Base-by-base conservation (phyloP, 2,888 invertebrate genomes). In the Rotaria sp. region DNA sequence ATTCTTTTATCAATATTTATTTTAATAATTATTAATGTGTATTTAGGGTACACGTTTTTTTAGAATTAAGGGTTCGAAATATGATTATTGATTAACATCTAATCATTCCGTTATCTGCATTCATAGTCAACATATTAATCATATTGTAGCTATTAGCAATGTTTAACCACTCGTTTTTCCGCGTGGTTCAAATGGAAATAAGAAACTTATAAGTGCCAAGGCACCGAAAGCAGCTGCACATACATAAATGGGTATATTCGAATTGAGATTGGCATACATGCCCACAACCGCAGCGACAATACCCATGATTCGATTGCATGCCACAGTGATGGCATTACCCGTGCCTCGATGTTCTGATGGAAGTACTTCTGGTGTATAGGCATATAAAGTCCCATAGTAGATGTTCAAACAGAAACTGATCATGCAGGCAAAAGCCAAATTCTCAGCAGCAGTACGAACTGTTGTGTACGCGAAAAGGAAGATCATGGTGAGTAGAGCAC, bases 301-400 rank as follows among this genome's bases (percentile, higher is more conserved):
- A 24, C 75, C 75, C 75, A 75, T 75, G 3, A 75, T 75, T 26
- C 75, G 75, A 41, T 75, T 75, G 21, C 75, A 41, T 26, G 38
- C 41, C 3, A 75, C 75, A 38, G 7, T 75, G 8, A 75, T 75
- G 2, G 75, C 75, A 75, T 75, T 75, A 24, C 75, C 75, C 3
- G 75, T 75, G 10, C 75, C 75, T 41, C 75, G 75, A 75, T 75
- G 41, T 30, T n/a, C 75, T 21, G 75, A 38, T 41, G 75, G 75
- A 38, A 75, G 41, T 21, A 75, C 41, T 41, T 75, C 75, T 24
- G 75, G 75, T 75, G 75, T 75, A 75, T 75, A 75, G 5, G 75
- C 75, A 75, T 75, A 75, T 24, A 75, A 41, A 8, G 75, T 75
- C 11, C 75, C 75, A 24, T 75, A 75, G 10, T 75, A 75, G 4